Evolutionary conservation across 1,140 invertebrate genomes (phyloP).

Genomic region (Aphaenogaster rudis): DNA sequence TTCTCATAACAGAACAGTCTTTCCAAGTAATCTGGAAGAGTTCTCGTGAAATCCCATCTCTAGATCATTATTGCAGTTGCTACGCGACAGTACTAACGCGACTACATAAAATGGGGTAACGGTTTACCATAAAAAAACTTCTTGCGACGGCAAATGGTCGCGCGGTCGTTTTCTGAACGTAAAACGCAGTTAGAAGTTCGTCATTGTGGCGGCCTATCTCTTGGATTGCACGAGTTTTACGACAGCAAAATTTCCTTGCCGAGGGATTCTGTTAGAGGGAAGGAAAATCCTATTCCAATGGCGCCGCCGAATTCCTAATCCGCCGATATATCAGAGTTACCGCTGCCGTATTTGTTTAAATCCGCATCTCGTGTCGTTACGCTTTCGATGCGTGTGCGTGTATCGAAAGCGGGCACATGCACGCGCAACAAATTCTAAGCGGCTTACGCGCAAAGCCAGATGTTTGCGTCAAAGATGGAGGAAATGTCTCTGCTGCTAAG

Average conservation of each 20-base stretch:
- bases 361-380: conserved; percentile 46
- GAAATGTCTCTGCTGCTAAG: background rate
- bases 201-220: background rate
- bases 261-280: conserved; percentile 19
- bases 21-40: background rate
- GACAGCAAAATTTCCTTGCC: conserved; percentile 45
- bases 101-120: conserved; percentile 25
- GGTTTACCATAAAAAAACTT: conserved; percentile 34
- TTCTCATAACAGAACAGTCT: background rate
- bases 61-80: conserved; percentile 3
- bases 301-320: conserved; percentile 70
- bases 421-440: conserved; percentile 62
- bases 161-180: conserved; percentile 26
- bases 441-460: conserved; percentile 61
- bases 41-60: conserved; percentile 19
- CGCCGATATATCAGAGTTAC: conserved; percentile 77
- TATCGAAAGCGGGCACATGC: background rate
- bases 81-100: background rate
- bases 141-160: background rate
- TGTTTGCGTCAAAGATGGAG: conserved; percentile 31
- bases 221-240: conserved; percentile 54
- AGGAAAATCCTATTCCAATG: conserved; percentile 55
- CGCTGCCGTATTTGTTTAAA: conserved; percentile 66
- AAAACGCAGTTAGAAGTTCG: conserved; percentile 8
- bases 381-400: background rate